Conservation (phyloP, 1,140 invertebrate genomes). For the Panulirus ornatus region DNA sequence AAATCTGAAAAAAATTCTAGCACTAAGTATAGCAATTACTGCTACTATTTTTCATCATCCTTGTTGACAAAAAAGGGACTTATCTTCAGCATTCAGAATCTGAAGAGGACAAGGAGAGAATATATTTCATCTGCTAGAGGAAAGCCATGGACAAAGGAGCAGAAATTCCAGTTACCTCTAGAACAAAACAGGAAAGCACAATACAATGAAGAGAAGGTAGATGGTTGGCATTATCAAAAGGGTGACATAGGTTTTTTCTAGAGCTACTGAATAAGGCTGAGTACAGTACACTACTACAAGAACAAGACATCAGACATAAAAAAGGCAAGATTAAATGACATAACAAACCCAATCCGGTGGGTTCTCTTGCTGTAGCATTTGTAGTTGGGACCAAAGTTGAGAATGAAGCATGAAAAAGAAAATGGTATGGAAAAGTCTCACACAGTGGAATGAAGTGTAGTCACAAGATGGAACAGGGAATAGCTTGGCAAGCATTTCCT, state of each 20-base stretch:
- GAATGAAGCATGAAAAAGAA: conserved; percentile 71
- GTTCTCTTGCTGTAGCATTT: conserved; percentile 69
- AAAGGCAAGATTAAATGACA: conserved; percentile 41
- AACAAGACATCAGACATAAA: conserved; percentile 42
- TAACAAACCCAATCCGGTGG: conserved; percentile 72
- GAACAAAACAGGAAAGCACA: not conserved
- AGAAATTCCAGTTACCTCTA: not conserved
- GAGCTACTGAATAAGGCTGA: conserved; percentile 25
- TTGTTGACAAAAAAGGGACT: not conserved
- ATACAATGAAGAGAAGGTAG: not conserved
- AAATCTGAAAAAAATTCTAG: conserved; percentile 24
- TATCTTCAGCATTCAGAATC: not conserved
- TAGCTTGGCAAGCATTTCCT: conserved; percentile 46
- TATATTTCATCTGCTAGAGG: not conserved
- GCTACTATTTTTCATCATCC: not conserved
- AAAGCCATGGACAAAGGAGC: not conserved
- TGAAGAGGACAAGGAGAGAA: not conserved
- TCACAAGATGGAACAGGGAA: conserved; percentile 18
- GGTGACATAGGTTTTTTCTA: not conserved
- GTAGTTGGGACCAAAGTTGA: conserved; percentile 62
- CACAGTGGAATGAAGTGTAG: conserved; percentile 42
- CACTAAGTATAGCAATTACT: conserved; percentile 1
- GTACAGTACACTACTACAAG: conserved; percentile 47
- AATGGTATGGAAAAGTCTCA: conserved; percentile 63
- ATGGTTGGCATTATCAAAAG: not conserved